Evolutionary conservation across 35 echinoderm and acorn worm species (phyloP).

Genomic region (Apostichopus californicus): DNA sequence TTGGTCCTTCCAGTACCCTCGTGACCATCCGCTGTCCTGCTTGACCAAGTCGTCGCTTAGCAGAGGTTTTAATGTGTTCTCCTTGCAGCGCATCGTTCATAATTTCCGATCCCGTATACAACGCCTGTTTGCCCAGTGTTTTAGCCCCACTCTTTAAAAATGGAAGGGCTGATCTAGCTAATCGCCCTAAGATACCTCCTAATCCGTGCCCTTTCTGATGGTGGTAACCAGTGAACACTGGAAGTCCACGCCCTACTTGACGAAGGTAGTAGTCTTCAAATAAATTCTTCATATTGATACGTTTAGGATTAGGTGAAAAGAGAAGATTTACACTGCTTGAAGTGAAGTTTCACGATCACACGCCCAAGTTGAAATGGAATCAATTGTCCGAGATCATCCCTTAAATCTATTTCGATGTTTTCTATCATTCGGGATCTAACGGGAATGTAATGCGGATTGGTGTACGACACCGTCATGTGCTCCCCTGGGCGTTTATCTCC

Average conservation of each 20-base stretch:
- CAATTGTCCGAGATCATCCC: not conserved
- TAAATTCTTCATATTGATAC: constrained; percentile 10
- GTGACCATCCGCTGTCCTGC: constrained; percentile 12
- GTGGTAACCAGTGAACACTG: too few species aligned
- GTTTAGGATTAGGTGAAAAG: constrained; percentile 14
- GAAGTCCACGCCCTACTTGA: too few species aligned
- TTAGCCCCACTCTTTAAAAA: not conserved
- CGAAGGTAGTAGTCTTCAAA: constrained; percentile 45
- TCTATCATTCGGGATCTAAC: too few species aligned
- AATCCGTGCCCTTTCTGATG: too few species aligned
- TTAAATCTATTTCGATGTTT: too few species aligned
- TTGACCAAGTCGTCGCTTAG: too few species aligned
- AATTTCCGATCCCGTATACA: too few species aligned
- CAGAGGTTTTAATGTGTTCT: too few species aligned
- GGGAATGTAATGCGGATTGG: too few species aligned
- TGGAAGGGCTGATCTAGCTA: not conserved
- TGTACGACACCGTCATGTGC: too few species aligned
- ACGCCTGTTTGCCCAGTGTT: not conserved
- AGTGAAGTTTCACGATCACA: not conserved
- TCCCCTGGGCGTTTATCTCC: not conserved
- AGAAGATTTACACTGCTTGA: not conserved
- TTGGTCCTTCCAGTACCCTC: not conserved
- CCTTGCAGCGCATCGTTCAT: not conserved
- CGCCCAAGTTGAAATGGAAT: constrained; percentile 61
- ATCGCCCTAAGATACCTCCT: too few species aligned